phyloP scores from a whole-genome alignment of 2,113 vertebrate species.

The Siphamia tubifer region DNA sequence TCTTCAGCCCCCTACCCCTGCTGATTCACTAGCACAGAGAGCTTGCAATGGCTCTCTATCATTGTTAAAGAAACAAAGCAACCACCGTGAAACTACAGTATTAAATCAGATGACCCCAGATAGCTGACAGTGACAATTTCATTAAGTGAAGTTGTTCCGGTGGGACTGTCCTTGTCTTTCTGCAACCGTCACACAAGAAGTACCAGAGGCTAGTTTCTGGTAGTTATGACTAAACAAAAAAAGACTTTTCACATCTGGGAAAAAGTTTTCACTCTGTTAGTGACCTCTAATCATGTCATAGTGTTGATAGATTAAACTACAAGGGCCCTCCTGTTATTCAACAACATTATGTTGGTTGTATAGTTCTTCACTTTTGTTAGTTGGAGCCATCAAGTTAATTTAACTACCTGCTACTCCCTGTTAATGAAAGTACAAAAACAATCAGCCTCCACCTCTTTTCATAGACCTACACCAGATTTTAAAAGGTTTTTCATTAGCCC shows the following conservation, averaged over 20 bases:
- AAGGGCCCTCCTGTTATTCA: no score
- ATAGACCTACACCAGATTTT: no score
- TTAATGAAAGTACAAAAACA: no score
- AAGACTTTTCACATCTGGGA: background rate
- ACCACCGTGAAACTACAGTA: conserved; percentile 37
- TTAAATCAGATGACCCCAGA: conserved; percentile 28
- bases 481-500: no score
- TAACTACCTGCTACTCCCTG: no score
- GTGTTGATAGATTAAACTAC: background rate
- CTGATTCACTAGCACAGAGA: conserved; percentile 8
- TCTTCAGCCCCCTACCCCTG: background rate
- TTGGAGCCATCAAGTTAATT: no score
- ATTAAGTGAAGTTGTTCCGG: conserved; percentile 24
- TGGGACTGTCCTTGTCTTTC: background rate
- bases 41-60: background rate
- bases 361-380: no score
- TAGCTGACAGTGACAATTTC: conserved; percentile 39
- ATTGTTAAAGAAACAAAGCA: conserved; percentile 54
- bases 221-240: conserved; percentile 25
- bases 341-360: no score
- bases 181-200: background rate
- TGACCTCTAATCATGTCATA: background rate
- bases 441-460: no score
- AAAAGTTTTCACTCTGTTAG: background rate
- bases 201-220: background rate